A percentile compares a stretch with the other conserved stretches of the same genome.
Evolutionary conservation across 2,797 vertebrate species (phyloP).

Genomic region (Chaenodraco wilsoni): DNA sequence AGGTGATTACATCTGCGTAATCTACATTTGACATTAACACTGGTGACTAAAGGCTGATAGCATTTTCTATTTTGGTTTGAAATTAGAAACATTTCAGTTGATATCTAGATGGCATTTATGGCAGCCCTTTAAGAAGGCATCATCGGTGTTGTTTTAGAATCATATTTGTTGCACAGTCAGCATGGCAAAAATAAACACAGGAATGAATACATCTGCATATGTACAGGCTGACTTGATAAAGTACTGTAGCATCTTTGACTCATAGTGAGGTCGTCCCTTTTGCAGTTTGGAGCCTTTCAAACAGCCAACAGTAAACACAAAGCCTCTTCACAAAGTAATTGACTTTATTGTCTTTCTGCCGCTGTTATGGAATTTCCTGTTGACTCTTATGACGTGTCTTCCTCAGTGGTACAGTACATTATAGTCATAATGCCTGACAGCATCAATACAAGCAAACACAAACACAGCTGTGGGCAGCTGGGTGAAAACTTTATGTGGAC

Average conservation of each 20-base stretch:
- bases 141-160: slow-evolving; percentile 42
- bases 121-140: slow-evolving; percentile 65
- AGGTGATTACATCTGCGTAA: slow-evolving; percentile 72
- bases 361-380: slow-evolving; percentile 16
- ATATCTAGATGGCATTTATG: slow-evolving; percentile 79
- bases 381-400: not conserved
- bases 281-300: slow-evolving; percentile 14
- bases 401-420: slow-evolving; percentile 1
- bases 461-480: not conserved
- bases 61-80: slow-evolving; percentile 65
- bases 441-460: not conserved
- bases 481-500: slow-evolving; percentile 20
- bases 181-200: not conserved
- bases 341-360: slow-evolving; percentile 17
- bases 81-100: slow-evolving; percentile 58
- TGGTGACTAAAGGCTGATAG: slow-evolving; percentile 69
- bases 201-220: slow-evolving; percentile 14
- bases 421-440: slow-evolving; percentile 19
- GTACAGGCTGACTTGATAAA: not conserved
- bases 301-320: not conserved
- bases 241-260: not conserved
- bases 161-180: slow-evolving; percentile 31
- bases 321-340: slow-evolving; percentile 6
- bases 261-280: not conserved
- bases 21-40: slow-evolving; percentile 81